These are phyloP conservation scores for Psophia crepitans DNA, from an alignment of 2,113 vertebrate species.

Conservation along the genomic window DNA sequence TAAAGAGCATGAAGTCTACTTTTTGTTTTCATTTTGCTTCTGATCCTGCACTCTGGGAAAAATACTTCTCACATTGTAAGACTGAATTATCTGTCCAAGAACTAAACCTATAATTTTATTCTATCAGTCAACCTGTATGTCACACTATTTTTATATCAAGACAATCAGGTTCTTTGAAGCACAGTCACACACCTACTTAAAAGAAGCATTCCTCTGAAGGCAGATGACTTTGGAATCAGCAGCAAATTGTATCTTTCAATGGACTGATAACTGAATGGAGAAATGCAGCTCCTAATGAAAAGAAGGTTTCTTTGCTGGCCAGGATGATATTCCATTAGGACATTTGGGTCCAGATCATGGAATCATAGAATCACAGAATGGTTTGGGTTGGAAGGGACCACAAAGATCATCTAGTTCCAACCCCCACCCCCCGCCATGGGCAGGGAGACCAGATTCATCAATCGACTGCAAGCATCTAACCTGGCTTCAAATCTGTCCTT, in stretches of 20 bases:
- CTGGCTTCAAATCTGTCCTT: not conserved
- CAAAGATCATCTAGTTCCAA: too few relatives aligned
- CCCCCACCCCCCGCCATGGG: too few relatives aligned
- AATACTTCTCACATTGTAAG: conserved; percentile 4
- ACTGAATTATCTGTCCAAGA: conserved; percentile 49
- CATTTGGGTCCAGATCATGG: not conserved
- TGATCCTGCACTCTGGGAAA: conserved; percentile 27
- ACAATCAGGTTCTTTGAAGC: conserved; percentile 47
- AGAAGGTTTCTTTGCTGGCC: not conserved
- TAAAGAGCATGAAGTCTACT: conserved; percentile 4
- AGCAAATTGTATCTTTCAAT: not conserved
- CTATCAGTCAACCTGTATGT: conserved; percentile 51
- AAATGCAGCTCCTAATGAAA: not conserved
- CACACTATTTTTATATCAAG: conserved; percentile 49
- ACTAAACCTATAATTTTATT: conserved; percentile 45
- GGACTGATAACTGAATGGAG: not conserved
- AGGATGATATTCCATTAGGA: not conserved
- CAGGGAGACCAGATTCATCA: too few relatives aligned
- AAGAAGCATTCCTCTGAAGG: conserved; percentile 14
- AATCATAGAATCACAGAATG: too few relatives aligned
- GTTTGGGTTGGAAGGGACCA: too few relatives aligned
- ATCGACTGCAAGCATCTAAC: not conserved
- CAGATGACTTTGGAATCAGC: not conserved
- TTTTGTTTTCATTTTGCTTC: conserved; percentile 47
- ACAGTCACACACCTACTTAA: conserved; percentile 40